Conservation (phyloP, 2,888 invertebrate genomes). For the Morpho deidamia region DNA sequence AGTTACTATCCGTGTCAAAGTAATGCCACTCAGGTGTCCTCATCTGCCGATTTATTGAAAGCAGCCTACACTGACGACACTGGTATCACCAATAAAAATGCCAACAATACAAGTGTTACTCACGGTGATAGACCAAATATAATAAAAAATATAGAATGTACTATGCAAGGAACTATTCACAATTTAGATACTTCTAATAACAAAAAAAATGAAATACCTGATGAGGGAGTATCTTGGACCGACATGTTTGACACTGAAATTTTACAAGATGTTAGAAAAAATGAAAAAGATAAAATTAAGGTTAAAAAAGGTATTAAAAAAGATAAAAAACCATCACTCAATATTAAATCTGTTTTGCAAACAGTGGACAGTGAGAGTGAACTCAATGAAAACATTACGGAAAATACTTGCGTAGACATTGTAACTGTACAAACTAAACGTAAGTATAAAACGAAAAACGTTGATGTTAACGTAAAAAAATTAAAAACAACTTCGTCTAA, state of each 20-base stretch:
- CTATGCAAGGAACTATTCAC: neutral
- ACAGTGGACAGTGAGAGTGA: neutral
- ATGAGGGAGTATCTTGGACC: constrained; percentile 26
- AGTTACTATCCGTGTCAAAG: neutral
- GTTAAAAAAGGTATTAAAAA: neutral
- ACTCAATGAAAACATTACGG: too few relatives aligned
- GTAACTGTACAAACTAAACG: constrained; percentile 6
- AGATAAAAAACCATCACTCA: neutral
- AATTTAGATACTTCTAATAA: too few relatives aligned
- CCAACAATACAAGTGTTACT: neutral
- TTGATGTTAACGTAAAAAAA: constrained; percentile 27
- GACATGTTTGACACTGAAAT: constrained; percentile 55
- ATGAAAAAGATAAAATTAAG: neutral
- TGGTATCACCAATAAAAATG: neutral
- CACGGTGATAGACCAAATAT: neutral
- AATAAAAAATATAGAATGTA: neutral
- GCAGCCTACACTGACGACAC: neutral
- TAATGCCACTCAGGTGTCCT: neutral
- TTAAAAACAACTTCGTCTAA: constrained; percentile 28
- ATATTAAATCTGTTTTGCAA: neutral
- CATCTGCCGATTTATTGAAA: constrained; percentile 13
- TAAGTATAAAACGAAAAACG: constrained; percentile 19
- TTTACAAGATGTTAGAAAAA: constrained; percentile 26
- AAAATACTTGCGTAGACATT: neutral
- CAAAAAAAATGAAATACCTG: neutral